Evolutionary conservation across 2,888 invertebrate species (phyloP), one percentile per base, ranked within the genome.

Genomic region (Himalopsyche kuldschensis): DNA sequence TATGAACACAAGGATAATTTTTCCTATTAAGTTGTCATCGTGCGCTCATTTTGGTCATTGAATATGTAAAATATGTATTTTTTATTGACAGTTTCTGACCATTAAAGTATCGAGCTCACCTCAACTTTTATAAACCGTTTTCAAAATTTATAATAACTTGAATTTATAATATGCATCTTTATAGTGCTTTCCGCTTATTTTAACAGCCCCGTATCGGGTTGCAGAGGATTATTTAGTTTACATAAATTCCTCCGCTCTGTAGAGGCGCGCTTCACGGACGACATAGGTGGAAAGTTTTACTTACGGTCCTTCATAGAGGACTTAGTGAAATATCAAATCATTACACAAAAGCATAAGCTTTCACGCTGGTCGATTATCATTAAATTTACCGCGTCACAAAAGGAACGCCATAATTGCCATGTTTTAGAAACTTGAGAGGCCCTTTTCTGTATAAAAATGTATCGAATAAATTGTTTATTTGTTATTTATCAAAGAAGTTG

Each of bases 141-240:
- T 24, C 3, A 63, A n/a, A 63, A 8, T 69, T 30, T 69, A 69
- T 11, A 30, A 69, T 69, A 69, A 30, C 30, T 30, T 69, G 69
- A 69, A 69, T 69, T 69, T 69, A 30, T 30, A 69, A 69, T 69
- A 69, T 69, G 69, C 69, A 30, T 30, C 69, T 69, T 69, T 69
- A 69, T 69, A 69, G 69, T 69, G 69, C 69, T 69, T 69, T 69
- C 69, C 82, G 78, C 82, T 78, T 82, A 78, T 69, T 78, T 82
- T 32, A 77, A 78, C 78, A 55, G 31, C 77, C 11, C 78, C 55
- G 30, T 82, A 82, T 82, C 78, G 15, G 63, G 82, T 82, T 82
- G 55, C 82, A 24, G 46, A 27, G 63, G 82, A 82, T 82, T 82
- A 82, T 76, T 81, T 76, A 27, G 75, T 27, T 81, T 41, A 20